These are phyloP conservation scores for Calliopsis andreniformis DNA, from an alignment of 1,140 invertebrate genomes.

Conservation along the genomic window DNA sequence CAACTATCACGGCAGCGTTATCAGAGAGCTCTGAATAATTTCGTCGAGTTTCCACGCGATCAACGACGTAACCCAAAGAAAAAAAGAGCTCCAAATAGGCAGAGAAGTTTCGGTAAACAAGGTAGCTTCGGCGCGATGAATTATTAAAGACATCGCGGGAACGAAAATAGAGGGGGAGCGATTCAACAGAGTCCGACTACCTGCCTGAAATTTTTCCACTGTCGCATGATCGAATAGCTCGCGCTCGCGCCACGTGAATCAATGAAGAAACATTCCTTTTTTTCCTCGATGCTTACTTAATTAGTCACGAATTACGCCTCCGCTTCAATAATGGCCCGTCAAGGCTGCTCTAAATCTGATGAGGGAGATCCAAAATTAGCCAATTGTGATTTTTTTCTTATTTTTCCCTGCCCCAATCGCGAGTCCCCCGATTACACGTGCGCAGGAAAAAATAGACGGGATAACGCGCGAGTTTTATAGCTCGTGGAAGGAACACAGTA, in stretches of 20 bases:
- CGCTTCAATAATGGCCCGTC: slow-evolving; percentile 56
- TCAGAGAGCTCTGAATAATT: no score
- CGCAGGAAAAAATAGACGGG: slow-evolving; percentile 12
- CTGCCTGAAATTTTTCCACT: slow-evolving; percentile 38
- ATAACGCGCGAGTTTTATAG: not conserved
- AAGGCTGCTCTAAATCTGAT: slow-evolving; percentile 61
- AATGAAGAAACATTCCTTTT: slow-evolving; percentile 34
- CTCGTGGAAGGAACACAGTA: not conserved
- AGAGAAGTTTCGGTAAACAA: slow-evolving; percentile 21
- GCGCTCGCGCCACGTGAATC: slow-evolving; percentile 46
- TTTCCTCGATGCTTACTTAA: slow-evolving; percentile 58
- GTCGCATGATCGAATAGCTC: slow-evolving; percentile 4
- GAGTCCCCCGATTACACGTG: not conserved
- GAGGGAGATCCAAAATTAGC: slow-evolving; percentile 53
- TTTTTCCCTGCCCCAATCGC: no score
- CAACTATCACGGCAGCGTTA: no score
- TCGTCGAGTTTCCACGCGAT: not conserved
- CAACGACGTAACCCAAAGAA: not conserved
- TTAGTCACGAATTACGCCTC: slow-evolving; percentile 66
- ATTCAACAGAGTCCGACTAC: slow-evolving; percentile 14
- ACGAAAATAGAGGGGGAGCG: slow-evolving; percentile 13
- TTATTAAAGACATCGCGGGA: slow-evolving; percentile 17
- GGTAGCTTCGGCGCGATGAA: slow-evolving; percentile 13
- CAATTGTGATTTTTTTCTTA: slow-evolving; percentile 44
- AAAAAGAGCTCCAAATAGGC: not conserved